Evolutionary conservation across 2,888 invertebrate genomes (phyloP), one percentile per base, ranked within the genome.

Genomic region (Aleiodes alternator): DNA sequence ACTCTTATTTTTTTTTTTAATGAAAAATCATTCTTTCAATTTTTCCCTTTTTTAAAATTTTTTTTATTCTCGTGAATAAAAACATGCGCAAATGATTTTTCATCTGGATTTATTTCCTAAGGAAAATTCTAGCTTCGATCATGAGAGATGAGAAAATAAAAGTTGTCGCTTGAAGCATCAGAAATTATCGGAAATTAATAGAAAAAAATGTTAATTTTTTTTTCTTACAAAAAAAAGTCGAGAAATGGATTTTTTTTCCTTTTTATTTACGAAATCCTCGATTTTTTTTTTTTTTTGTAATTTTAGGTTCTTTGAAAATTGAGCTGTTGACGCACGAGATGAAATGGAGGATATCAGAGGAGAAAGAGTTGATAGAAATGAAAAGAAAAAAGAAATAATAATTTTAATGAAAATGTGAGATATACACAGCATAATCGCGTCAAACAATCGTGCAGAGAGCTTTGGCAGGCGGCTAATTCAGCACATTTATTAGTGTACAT

Each of bases 371-470:
- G 31, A 59, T 29, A 34, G 12, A 23, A 29, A 23, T 31, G 11
- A 59, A 29, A 29, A 59, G 29, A 23, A 59, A 29, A 29, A 59
- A 59, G 5, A 59, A 53, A 53, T 14, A 9, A 53, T 16, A 53
- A 53, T 23, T 23, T 53, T 53, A 53, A 53, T 53, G 14, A 14
- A 53, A 53, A 53, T 16, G 12, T 11, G n/a, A 16, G n/a, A 12
- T 51, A 12, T 51, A 51, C 16, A 73, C 34, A 76, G 59, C 59
- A 43, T 80, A 82, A 84, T 84, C 82, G 84, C 84, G 84, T 84
- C 83, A 86, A 87, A 75, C 61, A 83, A 86, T 87, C 87, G 87
- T 88, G 87, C 87, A 87, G 80, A 84, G 78, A 81, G 84, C 82
- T 84, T 83, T 83, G 85, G 86, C 85, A 87, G 85, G 86, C 87